Percentiles rank a stretch among this genome's conserved stretches.
These are phyloP conservation scores for Melolontha melolontha DNA, from an alignment of 2,888 invertebrate species.

Conservation along the genomic window DNA sequence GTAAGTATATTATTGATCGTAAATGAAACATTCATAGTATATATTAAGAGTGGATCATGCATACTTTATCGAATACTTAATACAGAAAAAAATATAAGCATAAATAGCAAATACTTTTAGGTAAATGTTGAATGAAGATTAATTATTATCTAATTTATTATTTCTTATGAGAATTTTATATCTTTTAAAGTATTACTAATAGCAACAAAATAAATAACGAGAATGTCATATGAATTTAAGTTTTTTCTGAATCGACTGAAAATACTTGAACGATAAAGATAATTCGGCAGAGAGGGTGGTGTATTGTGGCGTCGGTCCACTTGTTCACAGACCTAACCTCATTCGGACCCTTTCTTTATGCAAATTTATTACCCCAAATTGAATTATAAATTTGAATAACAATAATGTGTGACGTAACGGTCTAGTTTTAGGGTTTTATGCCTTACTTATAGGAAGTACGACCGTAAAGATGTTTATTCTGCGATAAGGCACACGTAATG, in stretches of 20 bases:
- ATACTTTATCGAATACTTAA: no score
- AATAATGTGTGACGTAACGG: conserved; percentile 64
- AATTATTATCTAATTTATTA: no score
- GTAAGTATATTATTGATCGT: no score
- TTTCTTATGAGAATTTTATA: no score
- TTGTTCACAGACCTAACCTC: conserved; percentile 55
- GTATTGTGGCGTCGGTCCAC: conserved; percentile 57
- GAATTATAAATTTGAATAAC: conserved; percentile 68
- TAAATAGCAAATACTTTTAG: no score
- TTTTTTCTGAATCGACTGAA: conserved; percentile 29
- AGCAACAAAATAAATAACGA: not conserved
- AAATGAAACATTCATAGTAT: no score
- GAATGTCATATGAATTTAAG: conserved; percentile 6
- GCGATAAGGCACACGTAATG: conserved; percentile 33
- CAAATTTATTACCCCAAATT: conserved; percentile 66
- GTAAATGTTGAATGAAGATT: no score
- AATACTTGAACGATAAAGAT: conserved; percentile 31
- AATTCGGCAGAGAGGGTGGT: conserved; percentile 29
- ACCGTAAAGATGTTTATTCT: conserved; percentile 40
- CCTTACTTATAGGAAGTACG: conserved; percentile 57
- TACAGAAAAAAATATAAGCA: no score
- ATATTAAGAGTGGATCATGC: no score
- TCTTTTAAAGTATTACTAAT: no score
- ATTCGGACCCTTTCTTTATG: conserved; percentile 63
- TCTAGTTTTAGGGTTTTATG: conserved; percentile 63